Evolutionary conservation across 2,888 invertebrate species (phyloP), one percentile per base, ranked within the genome.

Genomic region (Athalia cordata): DNA sequence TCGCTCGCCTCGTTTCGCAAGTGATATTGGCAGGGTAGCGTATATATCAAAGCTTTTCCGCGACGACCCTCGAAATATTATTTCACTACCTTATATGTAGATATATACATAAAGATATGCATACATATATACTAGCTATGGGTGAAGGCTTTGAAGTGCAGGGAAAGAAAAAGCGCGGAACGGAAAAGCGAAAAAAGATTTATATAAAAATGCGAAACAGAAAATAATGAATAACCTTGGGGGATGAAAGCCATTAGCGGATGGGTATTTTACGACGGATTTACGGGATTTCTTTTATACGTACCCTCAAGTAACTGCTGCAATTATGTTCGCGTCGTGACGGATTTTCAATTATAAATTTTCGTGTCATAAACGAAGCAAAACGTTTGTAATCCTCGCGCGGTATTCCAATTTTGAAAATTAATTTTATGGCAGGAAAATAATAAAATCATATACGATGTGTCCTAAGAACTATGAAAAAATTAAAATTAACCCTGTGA

Each of bases 161-260:
- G 59, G 15, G 13, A 13, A 59, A 72, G 9, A 49, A 59, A 13
- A 47, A 15, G 3, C 43, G 3, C 43, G 15, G 15, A 72, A 47
- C 9, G n/a, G 4, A 47, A 72, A 8, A 0, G 9, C 8, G 55
- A 57, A 70, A 50, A 59, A 72, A 45, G 72, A 57, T 57, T 47
- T 72, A 45, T 13, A 59, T 13, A 72, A 29, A 68, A 55, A 70
- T 70, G 57, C 4, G 59, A 13, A 72, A 15, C 7, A 49, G 43
- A 59, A 57, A 72, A 72, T 72, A 72, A 72, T 59, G 72, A 72
- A 59, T 72, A 72, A 72, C 57, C 57, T 15, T 59, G 47, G 59
- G 47, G 59, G 59, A 45, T 72, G 59, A 43, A 59, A 72, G 59
- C 59, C 72, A 72, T 72, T 59, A 72, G 57, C 59, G 72, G 45